Percentiles rank a stretch among this genome's conserved stretches.
These are phyloP conservation scores for Mastomys coucha DNA, from an alignment of 2,113 vertebrate species.

Conservation along the genomic window DNA sequence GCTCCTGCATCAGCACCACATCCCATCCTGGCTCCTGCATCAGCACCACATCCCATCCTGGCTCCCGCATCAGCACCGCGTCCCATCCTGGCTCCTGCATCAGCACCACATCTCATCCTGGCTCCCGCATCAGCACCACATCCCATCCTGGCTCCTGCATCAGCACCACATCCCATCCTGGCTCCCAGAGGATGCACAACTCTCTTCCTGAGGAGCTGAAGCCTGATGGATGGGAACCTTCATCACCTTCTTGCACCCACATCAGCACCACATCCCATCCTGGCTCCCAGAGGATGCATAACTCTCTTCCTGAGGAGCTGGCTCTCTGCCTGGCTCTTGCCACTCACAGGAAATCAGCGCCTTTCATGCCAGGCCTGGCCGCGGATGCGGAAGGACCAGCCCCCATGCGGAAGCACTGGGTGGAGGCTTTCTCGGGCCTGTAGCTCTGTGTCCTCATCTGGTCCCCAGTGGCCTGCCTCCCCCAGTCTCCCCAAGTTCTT, in stretches of 20 bases:
- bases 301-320: conserved; percentile 48
- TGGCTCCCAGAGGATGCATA: conserved; percentile 37
- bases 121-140: fast-evolving
- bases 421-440: fast-evolving
- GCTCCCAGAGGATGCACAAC: neutral
- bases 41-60: no score
- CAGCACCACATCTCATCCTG: neutral
- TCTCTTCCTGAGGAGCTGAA: no score
- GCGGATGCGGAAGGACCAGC: neutral
- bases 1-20: no score
- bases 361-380: neutral
- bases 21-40: no score
- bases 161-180: neutral
- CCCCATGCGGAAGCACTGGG: neutral
- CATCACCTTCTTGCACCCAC: neutral
- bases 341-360: neutral
- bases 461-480: neutral
- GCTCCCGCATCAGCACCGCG: no score
- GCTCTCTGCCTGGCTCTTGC: neutral
- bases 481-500: neutral
- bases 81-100: no score
- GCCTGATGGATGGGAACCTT: conserved; percentile 47
- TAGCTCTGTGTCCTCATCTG: neutral
- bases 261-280: no score
- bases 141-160: no score